Conservation (phyloP, 1,140 invertebrate genomes). For the Antheraea pernyi region DNA sequence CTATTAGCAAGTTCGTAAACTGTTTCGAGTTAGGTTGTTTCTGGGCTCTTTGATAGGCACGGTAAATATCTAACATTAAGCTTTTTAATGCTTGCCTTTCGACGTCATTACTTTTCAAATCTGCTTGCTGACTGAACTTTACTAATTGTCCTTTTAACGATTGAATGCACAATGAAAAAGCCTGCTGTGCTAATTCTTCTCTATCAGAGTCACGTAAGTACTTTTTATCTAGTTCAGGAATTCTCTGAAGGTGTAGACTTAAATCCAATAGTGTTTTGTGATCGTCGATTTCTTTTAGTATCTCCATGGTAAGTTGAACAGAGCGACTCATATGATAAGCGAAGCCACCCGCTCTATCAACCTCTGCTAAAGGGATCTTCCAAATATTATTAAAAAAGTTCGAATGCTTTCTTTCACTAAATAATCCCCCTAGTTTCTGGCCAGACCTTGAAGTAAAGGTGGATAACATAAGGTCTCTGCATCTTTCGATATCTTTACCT, state of each 20-base stretch:
- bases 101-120: slow-evolving; percentile 64
- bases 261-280: slow-evolving; percentile 90
- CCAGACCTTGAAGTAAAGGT: slow-evolving; percentile 82
- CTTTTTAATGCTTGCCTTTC: slow-evolving; percentile 70
- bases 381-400: slow-evolving; percentile 97
- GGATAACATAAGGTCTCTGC: slow-evolving; percentile 86
- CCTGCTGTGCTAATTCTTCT: slow-evolving; percentile 87
- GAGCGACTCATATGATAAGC: slow-evolving; percentile 94
- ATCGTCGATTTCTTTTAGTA: slow-evolving; percentile 89
- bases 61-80: slow-evolving; percentile 82
- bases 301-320: slow-evolving; percentile 88
- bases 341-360: slow-evolving; percentile 95
- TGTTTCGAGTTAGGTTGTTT: slow-evolving; percentile 81
- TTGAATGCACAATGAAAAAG: slow-evolving; percentile 84
- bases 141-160: slow-evolving; percentile 78
- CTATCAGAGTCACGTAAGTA: slow-evolving; percentile 91
- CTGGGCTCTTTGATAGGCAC: slow-evolving; percentile 81
- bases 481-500: slow-evolving; percentile 84
- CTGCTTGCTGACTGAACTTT: slow-evolving; percentile 70
- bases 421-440: slow-evolving; percentile 88
- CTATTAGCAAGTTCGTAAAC: slow-evolving; percentile 80
- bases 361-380: slow-evolving; percentile 93
- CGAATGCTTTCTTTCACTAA: slow-evolving; percentile 89
- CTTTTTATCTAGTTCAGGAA: slow-evolving; percentile 91
- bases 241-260: slow-evolving; percentile 87